phyloP scores from a whole-genome alignment of 2,113 vertebrate genomes.

The Patagioenas fasciata region DNA sequence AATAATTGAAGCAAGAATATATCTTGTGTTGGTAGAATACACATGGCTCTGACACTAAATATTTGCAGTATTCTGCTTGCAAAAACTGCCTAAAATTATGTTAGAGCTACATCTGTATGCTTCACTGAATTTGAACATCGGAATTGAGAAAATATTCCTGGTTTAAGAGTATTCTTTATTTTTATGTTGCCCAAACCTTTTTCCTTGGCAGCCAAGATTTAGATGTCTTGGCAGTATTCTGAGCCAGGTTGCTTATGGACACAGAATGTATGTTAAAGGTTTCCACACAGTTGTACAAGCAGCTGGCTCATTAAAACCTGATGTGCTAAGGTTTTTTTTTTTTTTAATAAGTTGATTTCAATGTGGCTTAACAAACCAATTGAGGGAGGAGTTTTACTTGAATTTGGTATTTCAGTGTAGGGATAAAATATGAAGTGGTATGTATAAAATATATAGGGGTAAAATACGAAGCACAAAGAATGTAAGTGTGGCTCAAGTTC shows the following conservation, averaged over 20 bases:
- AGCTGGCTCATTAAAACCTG: not conserved
- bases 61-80: not conserved
- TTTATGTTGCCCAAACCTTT: not conserved
- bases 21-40: not conserved
- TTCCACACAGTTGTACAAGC: not conserved
- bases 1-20: not conserved
- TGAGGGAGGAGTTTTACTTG: not conserved
- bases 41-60: not conserved
- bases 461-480: not conserved
- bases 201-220: not conserved
- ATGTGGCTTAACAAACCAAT: not conserved
- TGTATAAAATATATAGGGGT: not conserved
- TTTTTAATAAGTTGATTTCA: not conserved
- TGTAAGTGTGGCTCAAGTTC: not conserved
- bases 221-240: not conserved
- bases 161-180: not conserved
- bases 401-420: not conserved
- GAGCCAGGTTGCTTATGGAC: not conserved
- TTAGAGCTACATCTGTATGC: not conserved
- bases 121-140: not conserved
- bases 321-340: not conserved
- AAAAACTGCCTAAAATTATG: not conserved
- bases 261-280: not conserved
- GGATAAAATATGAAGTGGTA: not conserved
- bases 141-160: not conserved